A percentile compares a stretch with the other conserved stretches of the same genome.
Evolutionary conservation across 2,113 vertebrate species (phyloP).

Genomic region (Chinchilla lanigera): DNA sequence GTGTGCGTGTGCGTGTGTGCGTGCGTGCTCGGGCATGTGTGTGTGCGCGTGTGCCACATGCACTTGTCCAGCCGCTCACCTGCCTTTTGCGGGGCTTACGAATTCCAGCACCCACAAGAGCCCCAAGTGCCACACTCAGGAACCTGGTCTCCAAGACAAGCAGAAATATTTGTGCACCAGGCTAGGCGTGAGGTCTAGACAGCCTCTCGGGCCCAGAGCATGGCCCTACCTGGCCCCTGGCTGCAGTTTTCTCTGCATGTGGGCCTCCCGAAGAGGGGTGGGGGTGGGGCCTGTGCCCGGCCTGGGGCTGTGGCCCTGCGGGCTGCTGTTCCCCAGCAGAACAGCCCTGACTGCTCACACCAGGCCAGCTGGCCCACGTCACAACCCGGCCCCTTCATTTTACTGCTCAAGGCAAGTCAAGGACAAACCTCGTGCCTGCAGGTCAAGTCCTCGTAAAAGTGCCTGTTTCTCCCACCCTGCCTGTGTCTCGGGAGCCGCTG

Average conservation of each 20-base stretch:
- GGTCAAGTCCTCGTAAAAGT: background rate
- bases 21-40: accelerated
- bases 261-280: background rate
- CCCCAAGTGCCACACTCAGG: background rate
- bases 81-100: background rate
- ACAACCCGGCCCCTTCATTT: background rate
- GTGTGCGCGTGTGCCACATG: accelerated
- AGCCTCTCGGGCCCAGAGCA: background rate
- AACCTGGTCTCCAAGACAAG: background rate
- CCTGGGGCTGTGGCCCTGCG: background rate
- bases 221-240: background rate
- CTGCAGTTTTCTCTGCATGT: background rate
- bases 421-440: background rate
- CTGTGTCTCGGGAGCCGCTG: background rate
- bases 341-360: too few relatives aligned
- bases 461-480: background rate
- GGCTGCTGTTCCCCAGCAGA: accelerated
- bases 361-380: accelerated
- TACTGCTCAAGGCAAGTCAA: accelerated
- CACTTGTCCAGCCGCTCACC: background rate
- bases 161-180: conserved; percentile 33
- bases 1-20: too few relatives aligned
- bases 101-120: conserved; percentile 43
- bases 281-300: background rate
- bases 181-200: conserved; percentile 24